Base-by-base conservation (phyloP, 2,113 vertebrate species). In the Halcyon senegalensis region DNA sequence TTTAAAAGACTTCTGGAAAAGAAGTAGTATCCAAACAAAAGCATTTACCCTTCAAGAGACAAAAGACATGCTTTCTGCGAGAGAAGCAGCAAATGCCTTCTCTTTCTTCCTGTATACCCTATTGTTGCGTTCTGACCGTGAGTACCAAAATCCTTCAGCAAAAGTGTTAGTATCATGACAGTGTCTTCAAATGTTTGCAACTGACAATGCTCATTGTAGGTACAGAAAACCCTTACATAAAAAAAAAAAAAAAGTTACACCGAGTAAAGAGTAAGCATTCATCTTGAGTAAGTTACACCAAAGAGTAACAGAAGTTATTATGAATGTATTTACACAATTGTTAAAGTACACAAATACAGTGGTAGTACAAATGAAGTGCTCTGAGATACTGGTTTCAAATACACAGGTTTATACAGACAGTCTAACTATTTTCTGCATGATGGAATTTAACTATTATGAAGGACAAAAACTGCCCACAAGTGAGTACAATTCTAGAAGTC, bases 281-380 rank as follows among this genome's bases (percentile, higher is more conserved):
- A 81, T 30, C 64, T 5, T 37, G 85, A 95, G 75, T 77, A 95
- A 94, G 84, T 88, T 92, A 95, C 87, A 94, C 86, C 46, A 59
- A 90, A 86, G 80, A 91, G 93, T 94, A 92, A 75, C 94, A 98
- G 98, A 99, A 99, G 98, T 98, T 97, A 94, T 95, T 97, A 97
- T 98, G 98, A 97, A 98, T 99, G 99, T 99, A 99, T 99, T 99
- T 99, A 99, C 99, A 99, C 97, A 98, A 96, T 97, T 98, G 96
- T 98, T 98, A 98, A 99, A 99, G 99, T 98, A 98, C 98, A 99
- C 98, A 98, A 98, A 98, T 98, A 98, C 98, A 98, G 97, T 97
- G 98, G 98, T 96, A 98, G 98, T 98, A 98, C 98, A 99, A 99
- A 98, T 98, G 98, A 98, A 97, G 95, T 94, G 97, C 94, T 97